Evolutionary conservation across 2,113 vertebrate species (phyloP), one percentile per base, ranked within the genome.

Genomic region (Reinhardtius hippoglossoides): DNA sequence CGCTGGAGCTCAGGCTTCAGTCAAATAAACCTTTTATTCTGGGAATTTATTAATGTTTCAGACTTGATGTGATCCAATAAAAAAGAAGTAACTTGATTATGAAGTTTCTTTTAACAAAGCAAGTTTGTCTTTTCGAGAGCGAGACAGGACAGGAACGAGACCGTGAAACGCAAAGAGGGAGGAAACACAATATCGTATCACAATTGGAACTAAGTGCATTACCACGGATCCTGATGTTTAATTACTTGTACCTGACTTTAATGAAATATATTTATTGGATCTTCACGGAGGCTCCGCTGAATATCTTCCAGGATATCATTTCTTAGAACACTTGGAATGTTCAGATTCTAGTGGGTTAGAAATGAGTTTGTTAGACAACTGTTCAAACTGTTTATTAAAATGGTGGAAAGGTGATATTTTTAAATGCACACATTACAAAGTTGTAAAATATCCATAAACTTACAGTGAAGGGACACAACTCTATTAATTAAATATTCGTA

Each of bases 1-100:
- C 56, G 42, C 55, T 27, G 8, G 60, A 69, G 64, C 35, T 50
- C 40, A 18, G 55, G 70, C 61, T 77, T 83, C 65, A 58, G 35
- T 65, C 72, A 84, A 87, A 89, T 73, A 88, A 88, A 82, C 82
- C 67, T 27, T 60, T 55, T 10, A 31, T 1, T 18, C 24, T 14
- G 52, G 62, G 81, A 86, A 69, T 81, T 61, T 66, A 61, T 78
- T 83, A 48, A 79, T 87, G 65, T 86, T 81, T 76, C 76, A 70
- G 67, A 63, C 80, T 70, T 66, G 73, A 85, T 77, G 52, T 66
- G 55, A 62, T 84, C 31, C 81, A 89, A 87, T 65, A 83, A 74
- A 86, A 86, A 54, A 54, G 26, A 20, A 75, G 71, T 64, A 67
- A 82, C 14, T 27, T 71, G 55, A 75, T 74, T 73, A 56, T 20